Evolutionary conservation across 2,797 vertebrate species (phyloP).

Genomic region (Erpetoichthys calabaricus): DNA sequence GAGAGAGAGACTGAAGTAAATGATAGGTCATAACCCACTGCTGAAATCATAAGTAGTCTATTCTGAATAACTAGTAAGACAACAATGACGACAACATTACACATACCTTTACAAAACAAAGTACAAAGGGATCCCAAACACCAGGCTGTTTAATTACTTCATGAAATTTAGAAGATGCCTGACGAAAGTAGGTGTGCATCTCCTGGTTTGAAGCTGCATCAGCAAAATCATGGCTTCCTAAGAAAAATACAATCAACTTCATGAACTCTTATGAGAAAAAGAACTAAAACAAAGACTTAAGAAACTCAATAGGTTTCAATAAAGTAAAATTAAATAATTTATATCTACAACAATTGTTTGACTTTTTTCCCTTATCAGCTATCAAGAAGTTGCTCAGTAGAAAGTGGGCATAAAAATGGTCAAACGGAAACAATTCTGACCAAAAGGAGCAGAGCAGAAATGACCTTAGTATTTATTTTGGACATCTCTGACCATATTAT

Average conservation of each 20-base stretch:
- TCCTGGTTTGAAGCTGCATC: conserved; percentile 31
- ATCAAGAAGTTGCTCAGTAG: too few species aligned
- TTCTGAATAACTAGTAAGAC: not conserved
- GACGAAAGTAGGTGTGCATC: conserved; percentile 58
- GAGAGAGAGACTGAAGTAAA: too few species aligned
- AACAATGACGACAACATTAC: not conserved
- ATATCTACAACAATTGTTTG: too few species aligned
- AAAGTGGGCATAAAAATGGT: too few species aligned
- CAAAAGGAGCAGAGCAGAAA: too few species aligned
- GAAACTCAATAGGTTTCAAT: not conserved
- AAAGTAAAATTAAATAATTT: too few species aligned
- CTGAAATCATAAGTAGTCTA: not conserved
- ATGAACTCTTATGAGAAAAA: not conserved
- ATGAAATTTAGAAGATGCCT: conserved; percentile 56
- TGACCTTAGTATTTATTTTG: too few species aligned
- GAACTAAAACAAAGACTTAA: not conserved
- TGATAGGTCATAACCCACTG: not conserved
- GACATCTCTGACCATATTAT: too few species aligned
- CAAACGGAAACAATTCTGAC: too few species aligned
- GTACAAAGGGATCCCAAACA: conserved; percentile 81
- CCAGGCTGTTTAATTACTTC: conserved; percentile 67
- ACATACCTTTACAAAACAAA: conserved; percentile 69
- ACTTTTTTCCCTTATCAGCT: too few species aligned
- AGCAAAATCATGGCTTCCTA: conserved; percentile 34
- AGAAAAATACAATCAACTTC: not conserved